A percentile compares a stretch with the other conserved stretches of the same genome.
Conservation (phyloP, 2,113 vertebrate genomes). For the Epinephelus moara region DNA sequence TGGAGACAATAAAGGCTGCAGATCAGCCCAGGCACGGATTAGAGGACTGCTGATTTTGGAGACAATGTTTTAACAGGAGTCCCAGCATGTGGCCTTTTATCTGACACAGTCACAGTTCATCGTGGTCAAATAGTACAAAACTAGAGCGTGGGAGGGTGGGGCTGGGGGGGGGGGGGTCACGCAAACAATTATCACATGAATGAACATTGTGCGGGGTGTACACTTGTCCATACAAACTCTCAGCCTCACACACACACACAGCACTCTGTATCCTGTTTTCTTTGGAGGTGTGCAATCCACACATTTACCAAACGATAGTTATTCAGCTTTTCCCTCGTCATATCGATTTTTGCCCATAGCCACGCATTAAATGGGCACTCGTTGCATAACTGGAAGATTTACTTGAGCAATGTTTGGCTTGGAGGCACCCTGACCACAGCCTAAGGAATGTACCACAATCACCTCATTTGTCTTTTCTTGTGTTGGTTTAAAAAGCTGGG, state of each 20-base stretch:
- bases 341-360: constrained; percentile 56
- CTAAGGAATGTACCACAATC: constrained; percentile 54
- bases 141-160: constrained; percentile 74
- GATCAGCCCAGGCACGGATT: constrained; percentile 73
- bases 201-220: constrained; percentile 70
- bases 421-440: constrained; percentile 51
- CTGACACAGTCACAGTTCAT: constrained; percentile 81
- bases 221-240: constrained; percentile 53
- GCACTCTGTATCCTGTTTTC: constrained; percentile 15
- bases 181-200: constrained; percentile 86
- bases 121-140: constrained; percentile 83
- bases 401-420: constrained; percentile 64
- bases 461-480: constrained; percentile 64
- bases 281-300: constrained; percentile 19
- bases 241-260: constrained; percentile 9
- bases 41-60: constrained; percentile 63
- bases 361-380: constrained; percentile 39
- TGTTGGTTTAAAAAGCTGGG: constrained; percentile 49
- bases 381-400: constrained; percentile 66
- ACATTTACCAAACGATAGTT: constrained; percentile 47
- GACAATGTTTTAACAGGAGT: constrained; percentile 79
- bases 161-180: constrained; percentile 76
- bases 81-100: constrained; percentile 84
- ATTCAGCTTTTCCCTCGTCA: constrained; percentile 41
- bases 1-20: constrained; percentile 75